Evolutionary conservation across 2,797 vertebrate species (phyloP), one percentile per base, ranked within the genome.

Genomic region (Helicolenus hilgendorfi): DNA sequence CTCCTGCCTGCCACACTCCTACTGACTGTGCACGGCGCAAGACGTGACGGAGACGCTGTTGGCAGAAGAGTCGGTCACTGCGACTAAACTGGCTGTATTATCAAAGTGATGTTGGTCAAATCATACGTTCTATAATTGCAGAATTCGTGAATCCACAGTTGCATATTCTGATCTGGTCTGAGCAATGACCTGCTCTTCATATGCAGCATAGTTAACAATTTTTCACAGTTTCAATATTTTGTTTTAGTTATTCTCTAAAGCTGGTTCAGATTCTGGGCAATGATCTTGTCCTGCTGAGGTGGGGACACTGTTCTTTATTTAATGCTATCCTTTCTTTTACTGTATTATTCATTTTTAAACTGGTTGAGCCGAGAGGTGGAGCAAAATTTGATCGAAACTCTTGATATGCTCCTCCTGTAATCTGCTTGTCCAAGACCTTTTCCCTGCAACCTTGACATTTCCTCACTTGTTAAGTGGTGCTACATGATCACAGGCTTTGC

Each of bases 361-460:
- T 13, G 7, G 6, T 65, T 56, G 31, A 49, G 3, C 20, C 1
- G 2, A 60, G 33, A 85, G 36, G 41, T 84, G 68, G 64, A 65
- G 79, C 36, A 79, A 53, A 58, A 73, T 67, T 10, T 53, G 49
- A 87, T 77, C 72, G 36, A 9, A 75, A 87, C 14, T 45, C 68
- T 87, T 83, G 72, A 76, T 60, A 78, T 60, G 24, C 64, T 41
- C n/a, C 33, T 76, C 7, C 55, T 31, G n/a, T 65, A 83, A 71
- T 79, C 64, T 74, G 33, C 72, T 81, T 81, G 79, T 79, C 63
- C 27, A 33, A 89, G 81, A 88, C 84, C 86, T 88, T 91, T 90
- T 90, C 71, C 7, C 31, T 71, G 24, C 75, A 77, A 90, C 90
- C 88, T 93, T 95, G 86, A 92, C 91, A 93, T 93, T 91, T 94